A percentile compares a stretch with the other conserved stretches of the same genome.
Evolutionary conservation across 2,113 vertebrate species (phyloP).

Genomic region (Pomatostomus ruficeps): DNA sequence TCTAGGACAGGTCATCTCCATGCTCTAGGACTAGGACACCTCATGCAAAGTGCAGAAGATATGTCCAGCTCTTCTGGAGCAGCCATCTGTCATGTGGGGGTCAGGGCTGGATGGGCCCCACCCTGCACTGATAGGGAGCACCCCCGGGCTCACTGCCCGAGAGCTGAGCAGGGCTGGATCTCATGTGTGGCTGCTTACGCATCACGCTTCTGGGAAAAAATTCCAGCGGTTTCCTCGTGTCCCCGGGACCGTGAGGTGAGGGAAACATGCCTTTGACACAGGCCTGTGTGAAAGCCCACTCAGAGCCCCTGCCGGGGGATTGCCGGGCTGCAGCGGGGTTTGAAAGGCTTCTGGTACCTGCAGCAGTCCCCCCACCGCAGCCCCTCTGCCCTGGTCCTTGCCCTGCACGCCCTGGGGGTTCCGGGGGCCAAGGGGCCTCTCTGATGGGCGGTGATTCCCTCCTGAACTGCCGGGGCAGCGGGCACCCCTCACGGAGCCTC

Average conservation of each 20-base stretch:
- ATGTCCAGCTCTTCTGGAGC: neutral
- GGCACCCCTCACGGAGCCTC: conserved; percentile 46
- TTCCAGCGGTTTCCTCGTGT: neutral
- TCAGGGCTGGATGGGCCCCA: fast-evolving
- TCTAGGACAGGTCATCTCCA: neutral
- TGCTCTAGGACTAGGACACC: neutral
- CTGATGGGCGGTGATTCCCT: fast-evolving
- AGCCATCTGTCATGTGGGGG: fast-evolving
- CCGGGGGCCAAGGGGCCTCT: neutral
- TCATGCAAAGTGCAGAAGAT: neutral
- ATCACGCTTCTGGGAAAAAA: fast-evolving
- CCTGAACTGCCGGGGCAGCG: neutral
- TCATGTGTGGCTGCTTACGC: neutral
- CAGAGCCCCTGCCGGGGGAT: fast-evolving
- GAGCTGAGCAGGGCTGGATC: neutral
- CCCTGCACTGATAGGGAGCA: fast-evolving
- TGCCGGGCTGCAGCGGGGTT: neutral
- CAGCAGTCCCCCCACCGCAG: neutral
- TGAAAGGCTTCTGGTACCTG: neutral
- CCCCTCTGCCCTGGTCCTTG: neutral
- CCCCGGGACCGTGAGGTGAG: fast-evolving
- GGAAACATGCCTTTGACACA: neutral
- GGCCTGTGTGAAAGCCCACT: neutral
- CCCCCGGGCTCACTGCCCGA: fast-evolving
- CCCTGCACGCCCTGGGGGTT: fast-evolving